phyloP scores from a whole-genome alignment of 1,140 invertebrate genomes.

The Apis cerana region DNA sequence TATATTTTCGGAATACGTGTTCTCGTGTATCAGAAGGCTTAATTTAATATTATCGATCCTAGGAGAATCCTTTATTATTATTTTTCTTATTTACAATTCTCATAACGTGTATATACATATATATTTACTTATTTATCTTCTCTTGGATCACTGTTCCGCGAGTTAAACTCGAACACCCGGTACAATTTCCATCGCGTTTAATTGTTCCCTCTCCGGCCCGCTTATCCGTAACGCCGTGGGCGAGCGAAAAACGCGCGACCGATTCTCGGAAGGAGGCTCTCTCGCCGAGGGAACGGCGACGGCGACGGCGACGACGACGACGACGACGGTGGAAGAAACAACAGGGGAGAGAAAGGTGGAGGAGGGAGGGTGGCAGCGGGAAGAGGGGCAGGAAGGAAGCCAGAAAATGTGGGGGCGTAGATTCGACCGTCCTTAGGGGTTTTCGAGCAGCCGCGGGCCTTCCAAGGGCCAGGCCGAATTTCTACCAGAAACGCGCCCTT shows the following conservation, averaged over 20 bases:
- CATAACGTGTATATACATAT: too few relatives aligned
- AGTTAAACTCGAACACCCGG: constrained; percentile 27
- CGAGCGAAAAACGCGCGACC: constrained; percentile 55
- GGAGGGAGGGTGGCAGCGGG: not conserved
- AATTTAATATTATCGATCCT: too few relatives aligned
- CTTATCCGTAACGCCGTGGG: constrained; percentile 50
- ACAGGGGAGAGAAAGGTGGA: constrained; percentile 1
- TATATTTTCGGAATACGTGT: too few relatives aligned
- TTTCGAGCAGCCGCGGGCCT: constrained; percentile 42
- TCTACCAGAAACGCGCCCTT: constrained; percentile 1
- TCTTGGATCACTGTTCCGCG: too few relatives aligned
- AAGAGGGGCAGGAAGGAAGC: constrained; percentile 41
- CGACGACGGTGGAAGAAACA: constrained; percentile 23
- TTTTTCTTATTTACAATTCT: too few relatives aligned
- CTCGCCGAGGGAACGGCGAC: not conserved
- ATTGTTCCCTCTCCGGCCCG: constrained; percentile 37
- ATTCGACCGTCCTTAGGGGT: constrained; percentile 48
- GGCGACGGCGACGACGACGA: not conserved
- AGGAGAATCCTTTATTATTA: too few relatives aligned
- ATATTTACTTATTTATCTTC: too few relatives aligned
- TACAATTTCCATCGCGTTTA: constrained; percentile 46
- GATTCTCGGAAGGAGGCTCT: constrained; percentile 61
- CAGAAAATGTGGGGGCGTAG: constrained; percentile 52
- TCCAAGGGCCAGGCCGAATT: constrained; percentile 23
- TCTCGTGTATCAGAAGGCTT: too few relatives aligned